phyloP scores from a whole-genome alignment of 2,113 vertebrate genomes.

The Psittacus erithacus region DNA sequence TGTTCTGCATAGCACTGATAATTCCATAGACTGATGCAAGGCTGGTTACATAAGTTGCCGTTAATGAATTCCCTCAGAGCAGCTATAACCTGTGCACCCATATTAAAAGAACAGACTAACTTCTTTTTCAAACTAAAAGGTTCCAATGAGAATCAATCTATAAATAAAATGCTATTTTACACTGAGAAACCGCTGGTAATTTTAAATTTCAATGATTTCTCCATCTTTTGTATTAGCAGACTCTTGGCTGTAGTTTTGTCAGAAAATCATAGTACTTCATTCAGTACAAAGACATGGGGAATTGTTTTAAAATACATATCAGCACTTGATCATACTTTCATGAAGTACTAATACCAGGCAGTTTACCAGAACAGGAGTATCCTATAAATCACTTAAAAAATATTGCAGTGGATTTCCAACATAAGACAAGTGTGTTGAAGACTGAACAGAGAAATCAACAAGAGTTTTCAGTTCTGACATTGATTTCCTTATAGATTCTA shows the following conservation, averaged over 20 bases:
- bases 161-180: background rate
- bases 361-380: background rate
- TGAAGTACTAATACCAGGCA: background rate
- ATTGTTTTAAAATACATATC: background rate
- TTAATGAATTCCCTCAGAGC: conserved; percentile 6
- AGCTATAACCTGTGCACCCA: background rate
- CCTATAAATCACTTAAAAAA: background rate
- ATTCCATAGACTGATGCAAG: background rate
- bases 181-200: background rate
- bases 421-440: background rate
- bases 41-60: background rate
- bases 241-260: background rate
- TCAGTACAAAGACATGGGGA: background rate
- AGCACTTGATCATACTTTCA: background rate
- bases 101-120: background rate
- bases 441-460: background rate
- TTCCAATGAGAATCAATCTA: background rate
- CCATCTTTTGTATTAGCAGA: background rate
- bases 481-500: background rate
- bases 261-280: background rate
- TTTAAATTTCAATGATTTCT: background rate
- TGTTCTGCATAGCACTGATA: background rate
- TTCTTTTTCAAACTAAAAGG: background rate
- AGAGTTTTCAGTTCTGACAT: background rate
- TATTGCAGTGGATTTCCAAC: background rate